Evolutionary conservation across 2,888 invertebrate species (phyloP), one percentile per base, ranked within the genome.

Genomic region (Amblyjoppa proteus): DNA sequence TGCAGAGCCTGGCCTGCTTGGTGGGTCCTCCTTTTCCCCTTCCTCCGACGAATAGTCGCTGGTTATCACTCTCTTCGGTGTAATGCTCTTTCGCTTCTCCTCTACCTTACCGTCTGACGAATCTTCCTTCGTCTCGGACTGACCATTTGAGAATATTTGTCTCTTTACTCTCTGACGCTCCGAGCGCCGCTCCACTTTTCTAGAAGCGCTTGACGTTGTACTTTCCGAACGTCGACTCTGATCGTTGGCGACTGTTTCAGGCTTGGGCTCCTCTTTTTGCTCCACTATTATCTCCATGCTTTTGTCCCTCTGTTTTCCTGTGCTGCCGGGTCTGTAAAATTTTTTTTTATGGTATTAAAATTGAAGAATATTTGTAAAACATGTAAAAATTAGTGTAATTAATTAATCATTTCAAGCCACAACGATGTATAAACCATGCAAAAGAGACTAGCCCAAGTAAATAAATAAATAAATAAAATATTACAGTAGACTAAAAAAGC

Each of bases 1-100:
- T 16, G 97, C 97, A 81, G 96, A 95, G 88, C 96, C 96, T 2
- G 95, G 95, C 87, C 92, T 95, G 92, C 88, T 94, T 92, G 86
- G 95, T 92, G 88, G 95, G 92, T 89, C 93, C 87, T 93, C 95
- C 94, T 90, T 95, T 73, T 95, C 95, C 0, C 94, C 95, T 84
- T 96, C 96, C 87, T 96, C 96, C 3, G 96, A 96, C 0, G 96
- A 96, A 93, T 96, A 96, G 91, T 96, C 96, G 0, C 96, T 96
- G 13, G 93, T 93, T 53, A 92, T 75, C 68, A 86, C 88, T 79
- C 88, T 90, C 9, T 86, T 90, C 6, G 89, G 88, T 13, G 91
- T 89, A n/a, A 86, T 25, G 80, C 58, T 96, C 95, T 92, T 95
- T 95, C 87, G 94, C 79, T 93, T 93, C 56, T 93, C 92, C 51